Conservation (phyloP, 2,888 invertebrate species). For the Caenorhabditis panamensis region DNA sequence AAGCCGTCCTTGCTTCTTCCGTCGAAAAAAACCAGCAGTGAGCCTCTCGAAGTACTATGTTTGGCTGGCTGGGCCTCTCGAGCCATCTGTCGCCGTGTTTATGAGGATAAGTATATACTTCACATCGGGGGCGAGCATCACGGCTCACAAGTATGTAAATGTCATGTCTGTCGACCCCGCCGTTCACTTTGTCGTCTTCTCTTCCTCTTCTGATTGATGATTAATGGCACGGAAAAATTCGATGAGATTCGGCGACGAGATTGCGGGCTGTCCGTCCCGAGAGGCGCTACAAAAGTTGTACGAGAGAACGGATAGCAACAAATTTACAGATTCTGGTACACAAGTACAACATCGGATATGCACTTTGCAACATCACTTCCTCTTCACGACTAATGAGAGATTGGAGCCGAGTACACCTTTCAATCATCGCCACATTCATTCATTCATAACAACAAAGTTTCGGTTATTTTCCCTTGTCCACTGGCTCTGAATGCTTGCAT, state of each 20-base stretch:
- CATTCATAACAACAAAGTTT: too few species aligned
- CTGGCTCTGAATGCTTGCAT: too few species aligned
- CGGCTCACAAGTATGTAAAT: conserved; percentile 53
- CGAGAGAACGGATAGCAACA: conserved; percentile 12
- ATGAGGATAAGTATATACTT: conserved; percentile 58
- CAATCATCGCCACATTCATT: too few species aligned
- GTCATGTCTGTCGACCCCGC: conserved; percentile 21
- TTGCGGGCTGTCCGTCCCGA: conserved; percentile 7
- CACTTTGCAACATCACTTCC: too few species aligned
- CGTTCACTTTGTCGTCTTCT: conserved; percentile 12
- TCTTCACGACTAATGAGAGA: too few species aligned
- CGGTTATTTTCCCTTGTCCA: too few species aligned
- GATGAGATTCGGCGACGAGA: conserved; percentile 38
- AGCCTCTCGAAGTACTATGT: conserved; percentile 14
- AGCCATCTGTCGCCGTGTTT: conserved; percentile 52
- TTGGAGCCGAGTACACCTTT: too few species aligned
- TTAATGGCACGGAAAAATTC: conserved; percentile 58
- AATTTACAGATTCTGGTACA: too few species aligned
- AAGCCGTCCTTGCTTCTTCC: not conserved
- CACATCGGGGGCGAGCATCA: conserved; percentile 35
- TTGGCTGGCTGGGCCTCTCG: conserved; percentile 16
- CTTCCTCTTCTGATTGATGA: conserved; percentile 53
- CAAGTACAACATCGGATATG: too few species aligned
- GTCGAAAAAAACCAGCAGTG: conserved; percentile 1
- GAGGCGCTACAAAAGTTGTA: conserved; percentile 29